Conservation (phyloP, 2,797 vertebrate genomes). For the Gobionotothen gibberifrons region DNA sequence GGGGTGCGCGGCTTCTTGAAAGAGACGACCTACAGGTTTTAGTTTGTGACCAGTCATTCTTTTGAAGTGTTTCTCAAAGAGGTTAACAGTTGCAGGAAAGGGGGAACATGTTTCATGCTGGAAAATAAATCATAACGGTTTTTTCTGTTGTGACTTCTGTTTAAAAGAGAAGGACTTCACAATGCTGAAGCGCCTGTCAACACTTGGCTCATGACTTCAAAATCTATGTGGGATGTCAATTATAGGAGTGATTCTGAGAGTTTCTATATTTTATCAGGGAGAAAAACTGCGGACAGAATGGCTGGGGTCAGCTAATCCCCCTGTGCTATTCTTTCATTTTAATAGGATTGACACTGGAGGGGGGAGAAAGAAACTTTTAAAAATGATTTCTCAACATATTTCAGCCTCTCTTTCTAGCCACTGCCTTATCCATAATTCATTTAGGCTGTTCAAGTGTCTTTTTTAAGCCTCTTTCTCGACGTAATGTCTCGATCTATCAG, state of each 20-base stretch:
- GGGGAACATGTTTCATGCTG: conserved; percentile 7
- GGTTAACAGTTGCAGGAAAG: background rate
- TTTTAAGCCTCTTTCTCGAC: conserved; percentile 58
- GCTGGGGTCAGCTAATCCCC: conserved; percentile 54
- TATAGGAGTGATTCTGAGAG: conserved; percentile 7
- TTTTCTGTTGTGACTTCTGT: conserved; percentile 3
- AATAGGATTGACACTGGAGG: conserved; percentile 64
- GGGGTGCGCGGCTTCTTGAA: conserved; percentile 9
- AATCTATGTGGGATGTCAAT: background rate
- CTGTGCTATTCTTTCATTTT: conserved; percentile 36
- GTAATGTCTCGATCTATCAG: conserved; percentile 62
- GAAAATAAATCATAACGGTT: conserved; percentile 9
- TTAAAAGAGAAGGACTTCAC: background rate
- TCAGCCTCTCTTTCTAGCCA: conserved; percentile 47
- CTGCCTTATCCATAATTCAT: conserved; percentile 70
- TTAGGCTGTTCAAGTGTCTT: conserved; percentile 59
- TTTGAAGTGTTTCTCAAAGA: conserved; percentile 31
- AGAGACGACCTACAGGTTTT: conserved; percentile 23
- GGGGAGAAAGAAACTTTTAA: conserved; percentile 25
- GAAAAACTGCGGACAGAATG: conserved; percentile 42
- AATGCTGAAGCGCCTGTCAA: background rate
- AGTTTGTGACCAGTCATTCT: conserved; percentile 13
- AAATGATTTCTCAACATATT: conserved; percentile 58
- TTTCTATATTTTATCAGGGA: conserved; percentile 42
- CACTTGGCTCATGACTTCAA: background rate